phyloP scores from a whole-genome alignment of 2,797 vertebrate species.

The Myotis findleyi region DNA sequence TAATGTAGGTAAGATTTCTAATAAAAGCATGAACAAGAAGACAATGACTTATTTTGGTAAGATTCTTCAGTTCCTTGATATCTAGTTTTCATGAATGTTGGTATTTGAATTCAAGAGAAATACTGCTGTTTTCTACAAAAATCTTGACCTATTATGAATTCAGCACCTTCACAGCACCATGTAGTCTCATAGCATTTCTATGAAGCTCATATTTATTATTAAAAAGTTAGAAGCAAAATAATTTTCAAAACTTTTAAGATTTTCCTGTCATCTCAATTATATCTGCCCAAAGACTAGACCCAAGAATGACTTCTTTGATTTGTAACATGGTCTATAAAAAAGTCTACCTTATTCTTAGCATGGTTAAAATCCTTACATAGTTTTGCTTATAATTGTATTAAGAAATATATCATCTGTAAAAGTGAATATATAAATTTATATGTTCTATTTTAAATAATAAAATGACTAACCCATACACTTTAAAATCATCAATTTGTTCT shows the following conservation, averaged over 20 bases:
- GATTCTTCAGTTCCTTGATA: not conserved
- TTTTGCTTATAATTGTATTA: not conserved
- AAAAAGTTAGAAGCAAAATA: not conserved
- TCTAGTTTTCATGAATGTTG: not conserved
- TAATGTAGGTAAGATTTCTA: conserved; percentile 18
- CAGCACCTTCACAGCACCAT: not conserved
- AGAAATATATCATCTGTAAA: not conserved
- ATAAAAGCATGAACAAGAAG: conserved; percentile 1
- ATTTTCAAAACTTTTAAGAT: not conserved
- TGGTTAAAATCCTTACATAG: not conserved
- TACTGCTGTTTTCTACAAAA: not conserved
- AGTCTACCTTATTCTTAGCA: not conserved
- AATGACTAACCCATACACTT: not conserved
- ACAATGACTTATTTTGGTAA: conserved; percentile 23
- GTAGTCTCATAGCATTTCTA: not conserved
- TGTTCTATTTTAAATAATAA: not conserved
- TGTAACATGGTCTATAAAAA: not conserved
- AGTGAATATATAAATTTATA: not conserved
- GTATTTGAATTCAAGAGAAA: conserved; percentile 21
- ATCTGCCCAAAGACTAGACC: not conserved
- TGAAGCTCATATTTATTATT: not conserved
- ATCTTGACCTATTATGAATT: not conserved
- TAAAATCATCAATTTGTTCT: not conserved
- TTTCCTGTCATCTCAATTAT: not conserved
- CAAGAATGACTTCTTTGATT: not conserved